Percentiles rank a stretch among this genome's conserved stretches.
These are phyloP conservation scores for Amorpha juglandis DNA, from an alignment of 2,888 invertebrate genomes.

Conservation along the genomic window DNA sequence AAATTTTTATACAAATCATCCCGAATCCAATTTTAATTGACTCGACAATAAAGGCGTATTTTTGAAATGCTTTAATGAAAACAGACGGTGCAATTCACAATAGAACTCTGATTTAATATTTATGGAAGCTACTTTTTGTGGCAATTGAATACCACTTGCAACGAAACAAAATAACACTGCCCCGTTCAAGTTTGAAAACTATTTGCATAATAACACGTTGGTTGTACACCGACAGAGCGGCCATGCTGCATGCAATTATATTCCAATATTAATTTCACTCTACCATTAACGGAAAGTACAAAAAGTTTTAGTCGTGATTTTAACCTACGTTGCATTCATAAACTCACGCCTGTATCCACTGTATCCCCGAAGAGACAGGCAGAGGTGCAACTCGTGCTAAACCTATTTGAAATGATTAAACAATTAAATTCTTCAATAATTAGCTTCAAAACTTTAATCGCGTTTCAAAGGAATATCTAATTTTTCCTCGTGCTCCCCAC, in stretches of 20 bases:
- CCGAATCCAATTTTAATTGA: too few species aligned
- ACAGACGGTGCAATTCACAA: constrained; percentile 3
- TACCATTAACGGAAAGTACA: constrained; percentile 28
- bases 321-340: not conserved
- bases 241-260: constrained; percentile 66
- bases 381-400: too few species aligned
- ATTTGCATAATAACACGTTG: constrained; percentile 72
- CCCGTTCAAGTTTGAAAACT: constrained; percentile 63
- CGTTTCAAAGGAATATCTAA: too few species aligned
- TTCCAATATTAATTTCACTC: constrained; percentile 66
- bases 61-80: not conserved
- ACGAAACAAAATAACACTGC: constrained; percentile 46
- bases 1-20: too few species aligned
- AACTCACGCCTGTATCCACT: not conserved
- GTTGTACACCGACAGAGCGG: constrained; percentile 40
- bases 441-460: too few species aligned
- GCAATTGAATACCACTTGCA: constrained; percentile 58
- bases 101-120: constrained; percentile 39
- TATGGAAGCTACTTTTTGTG: constrained; percentile 45
- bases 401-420: too few species aligned
- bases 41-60: not conserved
- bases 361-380: too few species aligned
- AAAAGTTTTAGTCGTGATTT: not conserved
- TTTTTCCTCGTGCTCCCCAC: too few species aligned
- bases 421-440: too few species aligned